Evolutionary conservation across 2,113 vertebrate species (phyloP).

Genomic region (Isichthys henryi): DNA sequence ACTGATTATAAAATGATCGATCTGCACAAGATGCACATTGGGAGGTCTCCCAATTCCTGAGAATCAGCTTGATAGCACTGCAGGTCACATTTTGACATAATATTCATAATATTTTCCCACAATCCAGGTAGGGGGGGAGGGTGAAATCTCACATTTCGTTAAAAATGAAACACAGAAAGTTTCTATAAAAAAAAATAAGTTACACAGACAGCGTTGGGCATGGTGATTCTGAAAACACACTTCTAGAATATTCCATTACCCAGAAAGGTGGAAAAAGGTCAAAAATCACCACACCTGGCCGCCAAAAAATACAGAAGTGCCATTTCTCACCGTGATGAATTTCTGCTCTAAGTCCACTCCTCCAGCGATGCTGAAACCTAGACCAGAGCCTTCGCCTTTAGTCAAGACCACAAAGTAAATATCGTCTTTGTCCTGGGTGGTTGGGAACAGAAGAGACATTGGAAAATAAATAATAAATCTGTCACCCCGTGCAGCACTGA

Average conservation of each 20-base stretch:
- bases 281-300: not conserved
- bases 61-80: not conserved
- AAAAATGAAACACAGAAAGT: not conserved
- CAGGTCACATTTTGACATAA: not conserved
- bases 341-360: constrained; percentile 80
- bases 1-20: not conserved
- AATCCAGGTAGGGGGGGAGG: not conserved
- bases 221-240: not conserved
- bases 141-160: not conserved
- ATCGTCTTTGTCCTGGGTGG: constrained; percentile 65
- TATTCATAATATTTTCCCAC: not conserved
- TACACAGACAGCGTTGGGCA: not conserved
- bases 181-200: not conserved
- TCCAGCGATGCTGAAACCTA: constrained; percentile 89
- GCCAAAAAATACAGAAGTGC: constrained; percentile 2
- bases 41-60: not conserved
- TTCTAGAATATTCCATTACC: not conserved
- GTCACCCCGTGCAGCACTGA: not conserved
- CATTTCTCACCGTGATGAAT: constrained; percentile 68
- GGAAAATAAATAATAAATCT: not conserved
- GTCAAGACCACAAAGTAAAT: constrained; percentile 73
- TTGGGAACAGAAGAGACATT: constrained; percentile 7
- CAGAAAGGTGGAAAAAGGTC: not conserved
- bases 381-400: constrained; percentile 82
- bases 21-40: not conserved